Conservation (phyloP, 92 coral and sea anemone species). For the Paragorgia papillata region DNA sequence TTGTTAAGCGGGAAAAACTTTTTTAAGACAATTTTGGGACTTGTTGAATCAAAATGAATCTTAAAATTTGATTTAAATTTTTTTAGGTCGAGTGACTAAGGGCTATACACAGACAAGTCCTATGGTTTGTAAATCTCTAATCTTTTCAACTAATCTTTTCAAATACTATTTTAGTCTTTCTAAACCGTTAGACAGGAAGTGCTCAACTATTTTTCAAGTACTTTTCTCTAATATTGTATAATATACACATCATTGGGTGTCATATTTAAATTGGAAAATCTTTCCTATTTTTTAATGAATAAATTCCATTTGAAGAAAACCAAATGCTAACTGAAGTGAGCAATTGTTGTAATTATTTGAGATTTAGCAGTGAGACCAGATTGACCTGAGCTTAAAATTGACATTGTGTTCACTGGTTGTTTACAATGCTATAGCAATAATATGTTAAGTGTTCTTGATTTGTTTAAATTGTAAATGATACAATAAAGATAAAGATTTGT, state of each 20-base stretch:
- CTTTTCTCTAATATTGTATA: no score
- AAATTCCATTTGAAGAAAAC: not conserved
- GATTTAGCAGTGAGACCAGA: not conserved
- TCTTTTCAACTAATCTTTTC: conserved; percentile 21
- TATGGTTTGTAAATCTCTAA: conserved; percentile 13
- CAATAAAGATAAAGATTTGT: not conserved
- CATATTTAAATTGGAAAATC: not conserved
- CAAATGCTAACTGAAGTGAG: no score
- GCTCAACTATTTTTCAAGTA: conserved; percentile 5
- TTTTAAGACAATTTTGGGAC: no score
- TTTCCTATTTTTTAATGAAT: not conserved
- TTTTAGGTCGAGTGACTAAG: conserved; percentile 71
- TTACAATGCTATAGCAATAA: not conserved
- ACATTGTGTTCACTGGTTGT: not conserved
- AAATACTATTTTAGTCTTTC: conserved; percentile 16
- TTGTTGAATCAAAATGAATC: no score
- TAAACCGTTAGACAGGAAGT: conserved; percentile 35
- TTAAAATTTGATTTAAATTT: conserved; percentile 1
- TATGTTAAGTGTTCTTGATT: not conserved
- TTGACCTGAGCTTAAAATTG: not conserved
- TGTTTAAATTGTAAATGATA: not conserved
- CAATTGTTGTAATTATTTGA: no score
- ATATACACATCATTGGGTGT: not conserved
- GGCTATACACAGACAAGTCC: conserved; percentile 75
- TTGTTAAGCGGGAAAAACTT: no score